A percentile compares a stretch with the other conserved stretches of the same genome.
These are phyloP conservation scores for Lepisosteus osseus DNA, from an alignment of 2,113 vertebrate species.

Conservation along the genomic window DNA sequence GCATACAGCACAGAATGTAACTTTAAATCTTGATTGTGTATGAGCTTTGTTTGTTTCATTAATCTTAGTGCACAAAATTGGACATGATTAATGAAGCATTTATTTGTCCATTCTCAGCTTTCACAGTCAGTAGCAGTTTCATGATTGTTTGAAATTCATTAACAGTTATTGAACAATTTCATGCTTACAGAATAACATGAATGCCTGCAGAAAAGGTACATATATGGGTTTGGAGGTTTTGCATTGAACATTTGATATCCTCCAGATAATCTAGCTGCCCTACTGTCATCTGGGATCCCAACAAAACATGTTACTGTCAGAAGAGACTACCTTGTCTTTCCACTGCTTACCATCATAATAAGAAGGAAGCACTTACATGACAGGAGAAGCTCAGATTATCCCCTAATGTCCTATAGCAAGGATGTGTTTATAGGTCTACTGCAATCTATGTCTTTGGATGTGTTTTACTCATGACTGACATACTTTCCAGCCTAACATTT, in stretches of 20 bases:
- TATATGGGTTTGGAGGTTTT: not conserved
- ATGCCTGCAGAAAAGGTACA: not conserved
- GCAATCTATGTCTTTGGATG: not conserved
- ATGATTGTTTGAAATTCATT: no score
- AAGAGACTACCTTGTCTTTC: not conserved
- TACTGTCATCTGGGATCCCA: constrained; percentile 3
- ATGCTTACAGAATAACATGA: not conserved
- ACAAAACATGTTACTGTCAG: not conserved
- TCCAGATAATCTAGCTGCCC: not conserved
- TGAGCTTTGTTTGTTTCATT: no score
- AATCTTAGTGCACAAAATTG: no score
- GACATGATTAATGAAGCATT: no score
- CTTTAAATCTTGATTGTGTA: no score
- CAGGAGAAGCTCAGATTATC: not conserved
- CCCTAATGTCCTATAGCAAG: not conserved
- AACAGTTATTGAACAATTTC: no score
- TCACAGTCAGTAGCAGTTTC: no score
- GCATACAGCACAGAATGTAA: no score
- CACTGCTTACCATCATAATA: not conserved
- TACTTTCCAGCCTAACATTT: not conserved
- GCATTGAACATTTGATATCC: not conserved
- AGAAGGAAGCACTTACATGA: not conserved
- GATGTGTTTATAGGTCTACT: not conserved
- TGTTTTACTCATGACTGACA: not conserved
- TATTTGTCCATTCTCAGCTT: no score